These are phyloP conservation scores for Mirza zaza DNA, from an alignment of 2,113 vertebrate genomes.

Conservation along the genomic window DNA sequence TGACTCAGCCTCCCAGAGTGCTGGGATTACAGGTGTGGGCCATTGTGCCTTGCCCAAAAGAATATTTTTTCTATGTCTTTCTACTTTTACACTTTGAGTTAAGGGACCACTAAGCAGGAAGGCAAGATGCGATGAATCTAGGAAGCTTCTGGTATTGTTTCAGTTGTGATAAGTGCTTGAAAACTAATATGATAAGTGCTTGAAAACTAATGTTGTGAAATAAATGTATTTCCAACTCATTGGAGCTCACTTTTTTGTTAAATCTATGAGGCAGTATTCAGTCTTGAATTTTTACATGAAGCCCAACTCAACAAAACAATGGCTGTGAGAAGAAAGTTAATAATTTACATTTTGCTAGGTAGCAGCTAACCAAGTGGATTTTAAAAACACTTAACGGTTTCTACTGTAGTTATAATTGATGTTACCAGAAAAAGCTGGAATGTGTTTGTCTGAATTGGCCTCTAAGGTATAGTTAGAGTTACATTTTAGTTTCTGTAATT, in stretches of 20 bases:
- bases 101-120: not conserved
- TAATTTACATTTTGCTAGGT: slow-evolving; percentile 46
- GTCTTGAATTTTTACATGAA: not conserved
- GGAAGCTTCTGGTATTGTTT: not conserved
- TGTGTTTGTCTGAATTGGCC: not conserved
- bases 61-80: not conserved
- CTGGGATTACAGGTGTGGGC: too few species aligned
- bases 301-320: not conserved
- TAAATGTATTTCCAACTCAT: not conserved
- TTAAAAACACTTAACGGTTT: slow-evolving; percentile 11
- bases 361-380: not conserved
- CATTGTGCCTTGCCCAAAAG: too few species aligned
- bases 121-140: not conserved
- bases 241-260: not conserved
- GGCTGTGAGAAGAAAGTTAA: slow-evolving; percentile 19
- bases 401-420: not conserved
- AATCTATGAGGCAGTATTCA: not conserved
- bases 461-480: not conserved
- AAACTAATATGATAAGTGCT: not conserved
- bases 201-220: not conserved
- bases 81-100: not conserved
- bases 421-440: not conserved
- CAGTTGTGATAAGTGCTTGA: not conserved
- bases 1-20: too few species aligned
- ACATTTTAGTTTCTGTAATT: not conserved